phyloP scores from a whole-genome alignment of 2,888 invertebrate genomes.

The Meteorus colon region DNA sequence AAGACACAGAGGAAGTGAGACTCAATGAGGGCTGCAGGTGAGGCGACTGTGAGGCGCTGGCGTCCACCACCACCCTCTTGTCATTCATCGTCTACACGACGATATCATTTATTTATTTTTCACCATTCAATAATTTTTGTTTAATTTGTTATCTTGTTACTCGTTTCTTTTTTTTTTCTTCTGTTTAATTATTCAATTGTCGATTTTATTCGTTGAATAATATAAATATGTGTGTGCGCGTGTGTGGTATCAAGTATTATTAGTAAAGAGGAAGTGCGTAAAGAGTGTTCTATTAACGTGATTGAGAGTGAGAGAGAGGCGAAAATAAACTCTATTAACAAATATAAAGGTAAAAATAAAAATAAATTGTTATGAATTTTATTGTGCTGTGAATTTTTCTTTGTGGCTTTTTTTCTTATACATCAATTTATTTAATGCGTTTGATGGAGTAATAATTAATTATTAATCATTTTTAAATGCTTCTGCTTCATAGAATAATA shows the following conservation, averaged over 20 bases:
- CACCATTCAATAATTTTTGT: background rate
- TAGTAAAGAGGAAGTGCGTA: conserved; percentile 4
- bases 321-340: background rate
- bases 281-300: conserved; percentile 4
- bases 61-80: conserved; percentile 47
- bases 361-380: background rate
- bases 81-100: background rate
- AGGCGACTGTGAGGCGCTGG: conserved; percentile 53
- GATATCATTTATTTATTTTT: background rate
- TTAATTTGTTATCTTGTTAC: background rate
- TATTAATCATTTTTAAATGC: background rate
- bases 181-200: conserved; percentile 11
- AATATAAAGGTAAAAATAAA: background rate
- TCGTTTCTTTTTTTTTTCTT: conserved; percentile 24
- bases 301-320: background rate
- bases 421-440: background rate
- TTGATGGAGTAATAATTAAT: background rate
- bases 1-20: conserved; percentile 40
- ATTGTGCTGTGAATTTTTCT: background rate
- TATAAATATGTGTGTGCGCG: background rate
- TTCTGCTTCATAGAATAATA: background rate
- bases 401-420: background rate
- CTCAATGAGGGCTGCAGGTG: conserved; percentile 51
- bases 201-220: background rate
- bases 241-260: background rate